These are phyloP conservation scores for Dunckerocampus dactyliophorus DNA, from an alignment of 2,113 vertebrate genomes.

Conservation along the genomic window DNA sequence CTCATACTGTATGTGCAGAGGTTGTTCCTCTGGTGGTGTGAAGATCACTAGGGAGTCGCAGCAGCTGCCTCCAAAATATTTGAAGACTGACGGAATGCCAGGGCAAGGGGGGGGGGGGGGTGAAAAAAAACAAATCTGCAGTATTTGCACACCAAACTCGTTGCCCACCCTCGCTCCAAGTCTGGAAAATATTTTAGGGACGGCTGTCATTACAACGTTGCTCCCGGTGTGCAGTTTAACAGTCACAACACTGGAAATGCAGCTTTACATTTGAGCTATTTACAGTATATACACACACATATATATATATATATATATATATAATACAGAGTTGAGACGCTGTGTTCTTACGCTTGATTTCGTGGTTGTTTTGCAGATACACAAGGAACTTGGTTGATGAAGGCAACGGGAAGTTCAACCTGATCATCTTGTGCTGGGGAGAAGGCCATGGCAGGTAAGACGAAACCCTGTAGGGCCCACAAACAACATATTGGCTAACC, in stretches of 20 bases:
- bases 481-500: too few relatives aligned
- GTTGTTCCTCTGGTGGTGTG: not conserved
- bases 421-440: conserved; percentile 98
- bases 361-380: conserved; percentile 74
- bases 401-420: conserved; percentile 95
- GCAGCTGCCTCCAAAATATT: conserved; percentile 30
- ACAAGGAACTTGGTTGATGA: conserved; percentile 93
- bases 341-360: not conserved
- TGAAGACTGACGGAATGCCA: not conserved
- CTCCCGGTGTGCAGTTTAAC: not conserved
- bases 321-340: not conserved
- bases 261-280: not conserved
- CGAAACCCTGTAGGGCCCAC: too few relatives aligned
- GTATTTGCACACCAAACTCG: not conserved
- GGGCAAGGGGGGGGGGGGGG: not conserved
- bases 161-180: not conserved
- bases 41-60: conserved; percentile 6
- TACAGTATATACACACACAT: too few relatives aligned
- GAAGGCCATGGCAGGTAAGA: conserved; percentile 96
- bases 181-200: not conserved
- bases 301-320: too few relatives aligned
- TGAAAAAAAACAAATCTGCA: too few relatives aligned
- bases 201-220: not conserved
- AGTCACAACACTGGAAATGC: not conserved
- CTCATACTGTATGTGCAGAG: conserved; percentile 12